Conservation (phyloP, 2,888 invertebrate genomes). For the Stegophylla sp. region DNA sequence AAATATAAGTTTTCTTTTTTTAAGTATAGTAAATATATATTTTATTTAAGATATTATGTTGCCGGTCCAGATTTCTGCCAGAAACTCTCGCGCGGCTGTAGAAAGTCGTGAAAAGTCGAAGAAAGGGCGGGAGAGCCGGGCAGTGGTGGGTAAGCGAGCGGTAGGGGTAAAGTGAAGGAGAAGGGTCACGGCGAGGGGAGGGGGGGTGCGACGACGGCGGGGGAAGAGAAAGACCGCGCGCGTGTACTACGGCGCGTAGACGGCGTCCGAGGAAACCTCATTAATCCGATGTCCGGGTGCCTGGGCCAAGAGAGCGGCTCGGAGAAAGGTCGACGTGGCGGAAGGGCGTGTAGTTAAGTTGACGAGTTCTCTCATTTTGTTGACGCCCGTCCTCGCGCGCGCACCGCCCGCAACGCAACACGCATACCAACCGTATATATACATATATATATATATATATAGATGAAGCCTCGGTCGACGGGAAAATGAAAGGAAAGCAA, state of each 20-base stretch:
- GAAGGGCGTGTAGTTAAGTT: slow-evolving; percentile 50
- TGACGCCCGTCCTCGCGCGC: slow-evolving; percentile 43
- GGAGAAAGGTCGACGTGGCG: slow-evolving; percentile 37
- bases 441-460: not conserved
- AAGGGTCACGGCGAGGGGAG: slow-evolving; percentile 6
- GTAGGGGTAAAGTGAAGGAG: not conserved
- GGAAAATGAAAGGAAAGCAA: slow-evolving; percentile 59
- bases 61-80: no score
- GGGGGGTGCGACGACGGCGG: not conserved
- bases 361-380: slow-evolving; percentile 58
- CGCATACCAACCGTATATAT: no score
- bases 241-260: no score
- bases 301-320: not conserved
- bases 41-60: no score
- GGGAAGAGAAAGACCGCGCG: slow-evolving; percentile 6
- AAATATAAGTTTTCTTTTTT: no score
- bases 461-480: not conserved
- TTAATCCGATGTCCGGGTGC: slow-evolving; percentile 52
- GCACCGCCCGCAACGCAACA: not conserved
- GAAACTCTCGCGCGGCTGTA: no score
- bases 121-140: not conserved
- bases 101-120: not conserved
- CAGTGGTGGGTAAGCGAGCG: not conserved
- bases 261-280: slow-evolving; percentile 52
- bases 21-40: no score